phyloP scores from a whole-genome alignment of 92 coral and sea anemone genomes.

The Zoanthus sansibaricus region DNA sequence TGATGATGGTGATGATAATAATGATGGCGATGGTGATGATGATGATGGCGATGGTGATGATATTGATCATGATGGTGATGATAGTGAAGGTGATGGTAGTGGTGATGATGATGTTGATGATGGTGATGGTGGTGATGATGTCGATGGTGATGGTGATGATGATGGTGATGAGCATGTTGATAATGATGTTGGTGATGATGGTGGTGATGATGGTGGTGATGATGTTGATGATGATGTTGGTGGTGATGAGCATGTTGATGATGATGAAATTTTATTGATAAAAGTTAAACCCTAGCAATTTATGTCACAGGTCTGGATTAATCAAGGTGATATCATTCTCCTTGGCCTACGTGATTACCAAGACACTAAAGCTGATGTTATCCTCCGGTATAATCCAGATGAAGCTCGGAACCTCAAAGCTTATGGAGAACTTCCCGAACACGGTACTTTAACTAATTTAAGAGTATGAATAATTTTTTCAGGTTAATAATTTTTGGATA shows the following conservation, averaged over 20 bases:
- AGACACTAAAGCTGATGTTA: slow-evolving; percentile 96
- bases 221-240: not conserved
- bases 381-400: slow-evolving; percentile 95
- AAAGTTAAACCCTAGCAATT: not conserved
- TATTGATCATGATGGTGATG: no score
- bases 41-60: no score
- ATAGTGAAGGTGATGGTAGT: not conserved
- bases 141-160: not conserved
- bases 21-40: not conserved
- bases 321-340: slow-evolving; percentile 92
- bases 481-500: not conserved
- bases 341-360: slow-evolving; percentile 97
- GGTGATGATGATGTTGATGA: not conserved
- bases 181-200: not conserved
- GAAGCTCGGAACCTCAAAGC: slow-evolving; percentile 91
- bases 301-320: slow-evolving; percentile 90
- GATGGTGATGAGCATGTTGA: not conserved
- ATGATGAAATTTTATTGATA: not conserved
- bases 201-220: not conserved
- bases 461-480: not conserved
- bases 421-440: slow-evolving; percentile 93
- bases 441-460: slow-evolving; percentile 42
- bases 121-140: not conserved
- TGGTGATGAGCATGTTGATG: not conserved
- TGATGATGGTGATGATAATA: not conserved